Base-by-base conservation (phyloP, 2,113 vertebrate genomes). In the Acanthisitta chloris region DNA sequence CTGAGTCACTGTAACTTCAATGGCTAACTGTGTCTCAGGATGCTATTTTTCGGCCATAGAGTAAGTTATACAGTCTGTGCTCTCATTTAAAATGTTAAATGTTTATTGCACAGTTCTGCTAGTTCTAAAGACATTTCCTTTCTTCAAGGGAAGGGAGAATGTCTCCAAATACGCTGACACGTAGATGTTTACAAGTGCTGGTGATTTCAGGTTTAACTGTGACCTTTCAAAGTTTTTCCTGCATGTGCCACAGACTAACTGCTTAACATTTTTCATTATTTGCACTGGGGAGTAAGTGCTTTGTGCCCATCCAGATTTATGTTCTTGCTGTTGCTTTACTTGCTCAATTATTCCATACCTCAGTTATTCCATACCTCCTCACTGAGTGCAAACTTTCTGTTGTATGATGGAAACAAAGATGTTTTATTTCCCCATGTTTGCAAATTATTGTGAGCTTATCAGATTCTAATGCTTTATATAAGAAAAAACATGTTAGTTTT, bases 151-250 rank as follows among this genome's bases (percentile, higher is more conserved):
- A 46, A 82, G 18, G 54, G 14, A 65, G 34, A 81, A 58, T 74
- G 64, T 73, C 59, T 73, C 54, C 34, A 36, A 77, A 66, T n/a
- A 33, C 1, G 2, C 51, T 93, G 88, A 64, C 80, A 78, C 2
- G 13, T 90, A 73, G 21, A 38, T 62, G 58, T 86, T 92, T 83
- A 70, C 34, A 73, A 65, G 18, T 74, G 46, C 42, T 91, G 72
- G 29, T 83, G 83, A 92, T 88, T 95, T 92, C 69, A 86, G 45
- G 43, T 88, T 93, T 95, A 46, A 55, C 33, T 48, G 48, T 82
- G 92, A 93, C 86, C 67, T 94, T 92, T 88, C 28, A 34, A 66
- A 76, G 29, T 77, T 80, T 43, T 61, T 93, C 21, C n/a, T 92
- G 38, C 40, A 45, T 81, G 83, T 94, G 33, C 34, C 23, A 9